These are phyloP conservation scores for Porites divaricata DNA, from an alignment of 92 coral and sea anemone species.

Conservation along the genomic window DNA sequence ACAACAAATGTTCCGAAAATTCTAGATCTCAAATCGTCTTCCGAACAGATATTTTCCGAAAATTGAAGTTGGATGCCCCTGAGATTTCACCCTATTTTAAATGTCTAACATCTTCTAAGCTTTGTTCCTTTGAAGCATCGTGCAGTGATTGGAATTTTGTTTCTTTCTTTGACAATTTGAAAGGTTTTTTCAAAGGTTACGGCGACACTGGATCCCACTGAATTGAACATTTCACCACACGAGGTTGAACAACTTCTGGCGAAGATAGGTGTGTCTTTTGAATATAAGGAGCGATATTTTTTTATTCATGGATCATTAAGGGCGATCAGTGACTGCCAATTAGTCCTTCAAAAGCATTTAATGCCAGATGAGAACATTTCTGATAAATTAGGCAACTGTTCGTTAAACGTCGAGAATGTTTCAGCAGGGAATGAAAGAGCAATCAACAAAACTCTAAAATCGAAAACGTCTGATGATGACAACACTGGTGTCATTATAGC, in stretches of 20 bases:
- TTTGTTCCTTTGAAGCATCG: no score
- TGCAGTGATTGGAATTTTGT: no score
- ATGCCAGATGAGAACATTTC: not conserved
- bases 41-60: no score
- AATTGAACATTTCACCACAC: not conserved
- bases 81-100: no score
- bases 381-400: not conserved
- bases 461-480: not conserved
- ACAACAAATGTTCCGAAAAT: no score
- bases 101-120: no score
- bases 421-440: not conserved
- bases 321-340: slow-evolving; percentile 9
- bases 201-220: slow-evolving; percentile 7
- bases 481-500: not conserved
- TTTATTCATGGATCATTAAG: slow-evolving; percentile 16
- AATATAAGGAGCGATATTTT: not conserved
- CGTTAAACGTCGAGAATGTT: slow-evolving; percentile 1
- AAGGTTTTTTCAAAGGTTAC: slow-evolving; percentile 35
- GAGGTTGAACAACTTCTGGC: slow-evolving; percentile 6
- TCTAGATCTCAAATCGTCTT: no score
- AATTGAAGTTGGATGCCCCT: no score
- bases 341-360: not conserved
- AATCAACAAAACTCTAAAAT: not conserved
- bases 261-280: slow-evolving; percentile 25
- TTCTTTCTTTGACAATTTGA: no score